A percentile compares a stretch with the other conserved stretches of the same genome.
phyloP scores from a whole-genome alignment of 2,113 vertebrate genomes.

The Xenopus laevis region DNA sequence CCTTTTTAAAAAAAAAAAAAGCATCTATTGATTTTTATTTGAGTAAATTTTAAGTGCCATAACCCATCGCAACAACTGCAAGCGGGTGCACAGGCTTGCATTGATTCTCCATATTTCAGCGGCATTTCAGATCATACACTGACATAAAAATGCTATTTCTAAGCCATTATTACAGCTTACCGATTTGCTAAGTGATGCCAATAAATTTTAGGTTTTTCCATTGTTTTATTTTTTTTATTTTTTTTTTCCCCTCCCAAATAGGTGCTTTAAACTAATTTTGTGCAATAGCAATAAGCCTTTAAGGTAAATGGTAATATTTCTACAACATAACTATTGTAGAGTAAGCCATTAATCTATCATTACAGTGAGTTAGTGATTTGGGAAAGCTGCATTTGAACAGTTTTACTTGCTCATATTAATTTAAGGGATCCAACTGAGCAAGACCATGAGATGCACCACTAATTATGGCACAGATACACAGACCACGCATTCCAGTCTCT shows the following conservation, averaged over 20 bases:
- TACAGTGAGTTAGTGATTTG: slow-evolving; percentile 17
- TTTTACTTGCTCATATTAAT: not conserved
- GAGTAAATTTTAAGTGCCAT: not conserved
- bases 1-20: too few species aligned
- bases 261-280: slow-evolving; percentile 26
- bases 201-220: slow-evolving; percentile 31
- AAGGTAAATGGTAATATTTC: slow-evolving; percentile 20
- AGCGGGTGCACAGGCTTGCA: slow-evolving; percentile 6
- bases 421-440: slow-evolving; percentile 15
- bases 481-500: not conserved
- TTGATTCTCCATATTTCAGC: slow-evolving; percentile 32
- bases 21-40: slow-evolving; percentile 24
- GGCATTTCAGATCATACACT: slow-evolving; percentile 22
- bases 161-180: slow-evolving; percentile 36
- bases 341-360: slow-evolving; percentile 15
- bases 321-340: not conserved
- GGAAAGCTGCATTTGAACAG: slow-evolving; percentile 5
- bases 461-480: not conserved
- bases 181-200: slow-evolving; percentile 35
- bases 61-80: not conserved
- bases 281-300: slow-evolving; percentile 19
- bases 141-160: slow-evolving; percentile 44
- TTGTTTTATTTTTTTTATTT: not conserved
- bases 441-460: slow-evolving; percentile 2
- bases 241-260: slow-evolving; percentile 3